These are phyloP conservation scores for Hapalemur alaotrensis DNA, from an alignment of 2,797 vertebrate genomes.

Conservation along the genomic window DNA sequence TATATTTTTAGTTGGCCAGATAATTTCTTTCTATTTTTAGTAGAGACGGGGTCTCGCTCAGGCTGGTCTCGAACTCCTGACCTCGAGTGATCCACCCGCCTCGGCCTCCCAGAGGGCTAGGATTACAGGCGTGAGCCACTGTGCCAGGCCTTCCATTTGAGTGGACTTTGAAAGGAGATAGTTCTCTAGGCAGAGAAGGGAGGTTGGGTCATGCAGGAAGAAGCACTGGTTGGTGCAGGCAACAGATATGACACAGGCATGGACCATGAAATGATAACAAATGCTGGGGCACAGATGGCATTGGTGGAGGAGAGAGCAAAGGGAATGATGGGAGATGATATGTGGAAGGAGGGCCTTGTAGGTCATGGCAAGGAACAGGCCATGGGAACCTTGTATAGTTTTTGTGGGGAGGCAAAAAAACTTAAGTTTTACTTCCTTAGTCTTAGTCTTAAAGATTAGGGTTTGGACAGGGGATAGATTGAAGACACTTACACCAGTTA, in stretches of 20 bases:
- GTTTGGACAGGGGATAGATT: background rate
- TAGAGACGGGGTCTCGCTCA: no score
- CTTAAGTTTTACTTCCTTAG: background rate
- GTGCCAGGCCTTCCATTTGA: no score
- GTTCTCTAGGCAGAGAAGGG: background rate
- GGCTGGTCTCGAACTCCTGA: no score
- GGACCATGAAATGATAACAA: background rate
- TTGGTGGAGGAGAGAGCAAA: background rate
- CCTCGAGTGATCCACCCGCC: no score
- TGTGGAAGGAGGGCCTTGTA: background rate
- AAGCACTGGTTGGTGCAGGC: background rate
- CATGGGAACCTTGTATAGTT: background rate
- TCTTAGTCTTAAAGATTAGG: conserved; percentile 30
- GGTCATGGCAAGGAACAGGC: background rate
- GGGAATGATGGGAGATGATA: background rate
- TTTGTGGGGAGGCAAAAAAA: background rate
- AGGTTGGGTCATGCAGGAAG: background rate
- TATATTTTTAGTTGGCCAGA: no score
- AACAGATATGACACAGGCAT: background rate
- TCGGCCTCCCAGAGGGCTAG: no score
- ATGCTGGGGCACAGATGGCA: background rate
- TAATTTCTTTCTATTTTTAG: no score
- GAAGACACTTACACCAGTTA: background rate
- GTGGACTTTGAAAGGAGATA: background rate
- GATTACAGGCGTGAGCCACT: no score